Conservation (phyloP, 1,140 invertebrate species). For the Acromyrmex echinatior region DNA sequence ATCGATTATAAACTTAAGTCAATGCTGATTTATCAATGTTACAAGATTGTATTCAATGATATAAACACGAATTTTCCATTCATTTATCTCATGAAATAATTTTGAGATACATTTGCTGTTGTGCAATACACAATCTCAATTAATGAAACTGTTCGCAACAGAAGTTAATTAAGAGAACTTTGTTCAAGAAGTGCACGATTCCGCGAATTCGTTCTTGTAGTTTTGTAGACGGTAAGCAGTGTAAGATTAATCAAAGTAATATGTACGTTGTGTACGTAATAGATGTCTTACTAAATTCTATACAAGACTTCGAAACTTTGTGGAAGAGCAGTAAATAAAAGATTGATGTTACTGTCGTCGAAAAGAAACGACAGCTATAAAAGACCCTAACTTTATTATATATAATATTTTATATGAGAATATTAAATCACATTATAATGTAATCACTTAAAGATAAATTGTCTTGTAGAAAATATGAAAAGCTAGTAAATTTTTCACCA, state of each 20-base stretch:
- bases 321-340: background rate
- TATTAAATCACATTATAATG: background rate
- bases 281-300: slow-evolving; percentile 3
- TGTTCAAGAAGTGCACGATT: background rate
- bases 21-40: background rate
- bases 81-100: slow-evolving; percentile 21
- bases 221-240: background rate
- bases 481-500: background rate
- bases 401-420: background rate
- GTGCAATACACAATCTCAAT: slow-evolving; percentile 21
- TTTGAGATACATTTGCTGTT: background rate
- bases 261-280: background rate
- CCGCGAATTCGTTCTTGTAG: slow-evolving; percentile 19
- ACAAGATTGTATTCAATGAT: slow-evolving; percentile 13
- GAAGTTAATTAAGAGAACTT: slow-evolving; percentile 50
- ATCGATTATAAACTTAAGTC: background rate
- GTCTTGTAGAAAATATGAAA: background rate
- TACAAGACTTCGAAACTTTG: slow-evolving; percentile 13
- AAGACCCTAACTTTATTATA: background rate
- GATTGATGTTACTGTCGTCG: slow-evolving; percentile 1
- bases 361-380: background rate
- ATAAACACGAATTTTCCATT: background rate
- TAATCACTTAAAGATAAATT: background rate
- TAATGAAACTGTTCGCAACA: slow-evolving; percentile 32
- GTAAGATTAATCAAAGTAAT: slow-evolving; percentile 27